A percentile compares a stretch with the other conserved stretches of the same genome.
These are phyloP conservation scores for Eupsilia transversa DNA, from an alignment of 2,888 invertebrate species.

Conservation along the genomic window DNA sequence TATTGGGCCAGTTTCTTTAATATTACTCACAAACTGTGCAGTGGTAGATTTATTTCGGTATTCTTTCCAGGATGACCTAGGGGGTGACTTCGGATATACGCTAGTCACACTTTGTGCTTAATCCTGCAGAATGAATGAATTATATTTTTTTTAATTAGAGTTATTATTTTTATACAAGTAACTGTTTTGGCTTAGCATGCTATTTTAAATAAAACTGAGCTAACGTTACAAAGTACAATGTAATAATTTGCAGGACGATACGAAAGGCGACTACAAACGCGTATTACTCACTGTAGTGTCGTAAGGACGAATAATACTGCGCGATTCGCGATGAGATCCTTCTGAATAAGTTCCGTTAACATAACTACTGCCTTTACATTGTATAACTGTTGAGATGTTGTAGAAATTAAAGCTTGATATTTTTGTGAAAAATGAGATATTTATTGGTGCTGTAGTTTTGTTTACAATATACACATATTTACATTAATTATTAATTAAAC, in stretches of 20 bases:
- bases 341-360: conserved; percentile 68
- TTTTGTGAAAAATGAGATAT: conserved; percentile 89
- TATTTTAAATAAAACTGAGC: conserved; percentile 69
- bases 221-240: conserved; percentile 80
- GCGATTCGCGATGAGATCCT: conserved; percentile 67
- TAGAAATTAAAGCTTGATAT: conserved; percentile 87
- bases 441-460: conserved; percentile 90
- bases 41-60: conserved; percentile 81
- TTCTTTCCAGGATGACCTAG: conserved; percentile 92
- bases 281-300: conserved; percentile 91
- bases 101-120: conserved; percentile 91
- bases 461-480: conserved; percentile 84
- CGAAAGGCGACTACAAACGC: conserved; percentile 93
- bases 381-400: conserved; percentile 85
- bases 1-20: conserved; percentile 87
- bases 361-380: conserved; percentile 83
- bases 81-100: conserved; percentile 92
- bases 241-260: conserved; percentile 92
- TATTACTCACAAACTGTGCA: conserved; percentile 73
- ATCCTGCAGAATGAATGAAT: conserved; percentile 84
- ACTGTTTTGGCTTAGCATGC: conserved; percentile 80
- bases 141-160: conserved; percentile 60
- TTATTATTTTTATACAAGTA: conserved; percentile 77
- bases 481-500: conserved; percentile 86
- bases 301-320: conserved; percentile 79